These are phyloP conservation scores for Drosophila antonietae DNA, from an alignment of 2,888 invertebrate species.

Conservation along the genomic window DNA sequence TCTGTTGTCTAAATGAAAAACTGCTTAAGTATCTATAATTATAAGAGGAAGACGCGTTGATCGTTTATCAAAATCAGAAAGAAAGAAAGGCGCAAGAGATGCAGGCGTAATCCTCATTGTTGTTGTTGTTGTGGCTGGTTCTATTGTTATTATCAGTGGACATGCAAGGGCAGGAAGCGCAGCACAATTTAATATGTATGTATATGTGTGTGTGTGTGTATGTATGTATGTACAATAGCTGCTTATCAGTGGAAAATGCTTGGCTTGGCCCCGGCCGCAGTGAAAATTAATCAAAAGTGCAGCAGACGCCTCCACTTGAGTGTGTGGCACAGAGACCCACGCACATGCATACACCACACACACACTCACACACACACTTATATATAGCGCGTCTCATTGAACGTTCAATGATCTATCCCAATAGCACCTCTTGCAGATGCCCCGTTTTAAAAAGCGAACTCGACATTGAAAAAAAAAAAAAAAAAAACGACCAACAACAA, in stretches of 20 bases:
- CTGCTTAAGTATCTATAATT: constrained; percentile 32
- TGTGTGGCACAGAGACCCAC: constrained; percentile 37
- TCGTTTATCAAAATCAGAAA: constrained; percentile 38
- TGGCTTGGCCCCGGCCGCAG: constrained; percentile 22
- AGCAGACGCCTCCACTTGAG: constrained; percentile 73
- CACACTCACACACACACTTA: constrained; percentile 13
- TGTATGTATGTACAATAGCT: constrained; percentile 22
- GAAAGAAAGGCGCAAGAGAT: constrained; percentile 22
- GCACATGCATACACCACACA: constrained; percentile 13
- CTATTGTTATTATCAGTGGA: constrained; percentile 63
- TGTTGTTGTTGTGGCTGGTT: constrained; percentile 12
- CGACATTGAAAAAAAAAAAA: constrained; percentile 71
- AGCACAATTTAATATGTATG: constrained; percentile 23
- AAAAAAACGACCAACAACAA: constrained; percentile 2
- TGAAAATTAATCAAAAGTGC: constrained; percentile 74
- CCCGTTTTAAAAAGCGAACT: constrained; percentile 75
- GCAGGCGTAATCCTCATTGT: constrained; percentile 26
- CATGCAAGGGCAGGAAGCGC: constrained; percentile 75
- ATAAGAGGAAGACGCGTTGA: constrained; percentile 13
- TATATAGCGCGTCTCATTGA: constrained; percentile 52
- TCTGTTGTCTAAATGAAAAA: constrained; percentile 32
- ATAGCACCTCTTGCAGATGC: constrained; percentile 57
- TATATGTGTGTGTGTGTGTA: background rate
- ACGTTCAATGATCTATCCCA: constrained; percentile 77
- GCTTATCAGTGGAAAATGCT: constrained; percentile 60